Conservation (phyloP, 2,797 vertebrate species). For the Falco novaeseelandiae region DNA sequence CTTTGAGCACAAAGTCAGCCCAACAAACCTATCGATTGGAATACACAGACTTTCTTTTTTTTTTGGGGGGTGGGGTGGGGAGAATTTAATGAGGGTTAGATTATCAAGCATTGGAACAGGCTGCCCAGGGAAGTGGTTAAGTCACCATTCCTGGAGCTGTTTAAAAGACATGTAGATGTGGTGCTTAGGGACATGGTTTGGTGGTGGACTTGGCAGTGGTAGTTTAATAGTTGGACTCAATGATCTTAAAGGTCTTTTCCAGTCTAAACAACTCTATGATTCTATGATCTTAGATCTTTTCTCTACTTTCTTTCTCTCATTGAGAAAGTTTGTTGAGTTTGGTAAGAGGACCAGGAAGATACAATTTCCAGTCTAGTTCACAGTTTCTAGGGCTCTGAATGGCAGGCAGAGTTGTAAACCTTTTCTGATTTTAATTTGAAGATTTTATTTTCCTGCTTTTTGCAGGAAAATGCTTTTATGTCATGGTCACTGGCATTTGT, state of each 20-base stretch:
- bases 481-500: background rate
- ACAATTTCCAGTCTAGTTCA: background rate
- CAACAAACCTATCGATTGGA: background rate
- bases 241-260: too few relatives aligned
- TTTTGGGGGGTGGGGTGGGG: rapidly evolving
- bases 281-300: background rate
- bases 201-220: too few relatives aligned
- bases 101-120: too few relatives aligned
- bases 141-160: too few relatives aligned
- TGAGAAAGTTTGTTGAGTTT: background rate
- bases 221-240: too few relatives aligned
- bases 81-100: background rate
- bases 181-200: too few relatives aligned
- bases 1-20: background rate
- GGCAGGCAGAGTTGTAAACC: background rate
- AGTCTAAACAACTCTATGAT: too few relatives aligned
- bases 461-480: background rate
- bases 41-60: background rate
- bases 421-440: background rate
- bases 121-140: too few relatives aligned
- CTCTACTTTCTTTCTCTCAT: background rate
- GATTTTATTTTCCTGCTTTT: background rate
- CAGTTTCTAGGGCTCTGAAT: background rate
- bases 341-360: background rate
- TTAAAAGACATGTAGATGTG: too few relatives aligned